phyloP scores from a whole-genome alignment of 2,113 vertebrate species.

The Scatophagus argus region DNA sequence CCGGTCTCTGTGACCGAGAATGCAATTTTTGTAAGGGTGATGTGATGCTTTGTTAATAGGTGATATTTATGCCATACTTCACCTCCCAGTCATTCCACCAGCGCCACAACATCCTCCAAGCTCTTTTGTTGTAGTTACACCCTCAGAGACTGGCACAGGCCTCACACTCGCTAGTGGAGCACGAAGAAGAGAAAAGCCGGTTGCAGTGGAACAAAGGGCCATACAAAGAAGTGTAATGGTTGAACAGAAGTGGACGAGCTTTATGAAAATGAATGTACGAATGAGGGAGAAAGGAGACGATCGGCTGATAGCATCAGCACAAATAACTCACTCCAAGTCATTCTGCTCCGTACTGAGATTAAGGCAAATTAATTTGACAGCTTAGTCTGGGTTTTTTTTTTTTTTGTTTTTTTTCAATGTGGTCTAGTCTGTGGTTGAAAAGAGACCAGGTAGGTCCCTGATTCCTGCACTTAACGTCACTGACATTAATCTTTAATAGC shows the following conservation, averaged over 20 bases:
- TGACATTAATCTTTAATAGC: background rate
- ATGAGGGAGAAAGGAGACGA: background rate
- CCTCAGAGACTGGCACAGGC: constrained; percentile 39
- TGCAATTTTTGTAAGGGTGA: constrained; percentile 25
- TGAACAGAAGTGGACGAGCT: constrained; percentile 44
- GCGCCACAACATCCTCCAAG: constrained; percentile 17
- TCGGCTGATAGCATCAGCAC: constrained; percentile 56
- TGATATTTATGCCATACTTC: constrained; percentile 39
- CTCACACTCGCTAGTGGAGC: background rate
- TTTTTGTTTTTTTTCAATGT: too few relatives aligned
- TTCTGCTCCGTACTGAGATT: constrained; percentile 35
- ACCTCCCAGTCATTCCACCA: constrained; percentile 22
- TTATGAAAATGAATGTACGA: constrained; percentile 9
- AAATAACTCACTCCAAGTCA: constrained; percentile 61
- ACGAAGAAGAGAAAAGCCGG: constrained; percentile 1
- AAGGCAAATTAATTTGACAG: too few relatives aligned
- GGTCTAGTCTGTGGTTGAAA: background rate
- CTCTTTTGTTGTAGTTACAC: constrained; percentile 42
- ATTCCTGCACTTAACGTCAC: background rate
- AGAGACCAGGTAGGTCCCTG: background rate
- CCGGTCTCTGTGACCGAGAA: constrained; percentile 42
- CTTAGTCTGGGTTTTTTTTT: too few relatives aligned
- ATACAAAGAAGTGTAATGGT: constrained; percentile 63
- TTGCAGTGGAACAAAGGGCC: constrained; percentile 62
- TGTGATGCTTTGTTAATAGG: constrained; percentile 11